Conservation (phyloP, 2,888 invertebrate genomes). For the Drosophila lutescens region DNA sequence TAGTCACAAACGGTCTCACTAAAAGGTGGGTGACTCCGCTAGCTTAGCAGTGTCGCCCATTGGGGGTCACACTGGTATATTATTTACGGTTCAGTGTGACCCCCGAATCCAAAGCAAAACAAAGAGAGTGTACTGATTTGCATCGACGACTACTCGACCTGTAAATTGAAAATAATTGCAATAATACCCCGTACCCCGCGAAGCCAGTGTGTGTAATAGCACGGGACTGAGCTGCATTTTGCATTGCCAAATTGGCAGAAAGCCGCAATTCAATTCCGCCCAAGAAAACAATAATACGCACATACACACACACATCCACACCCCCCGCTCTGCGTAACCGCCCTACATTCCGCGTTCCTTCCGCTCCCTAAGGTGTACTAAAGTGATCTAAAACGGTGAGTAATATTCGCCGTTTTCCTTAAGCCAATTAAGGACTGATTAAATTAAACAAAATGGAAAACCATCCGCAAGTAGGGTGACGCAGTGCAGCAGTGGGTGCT, state of each 20-base stretch:
- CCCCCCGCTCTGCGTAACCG: constrained; percentile 45
- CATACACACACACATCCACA: constrained; percentile 22
- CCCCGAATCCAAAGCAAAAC: constrained; percentile 14
- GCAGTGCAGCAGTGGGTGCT: constrained; percentile 10
- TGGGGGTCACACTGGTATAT: too few relatives aligned
- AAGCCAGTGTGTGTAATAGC: constrained; percentile 12
- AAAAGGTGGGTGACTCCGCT: too few relatives aligned
- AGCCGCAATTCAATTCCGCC: constrained; percentile 11
- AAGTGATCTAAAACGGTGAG: constrained; percentile 61
- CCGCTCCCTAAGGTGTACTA: constrained; percentile 45
- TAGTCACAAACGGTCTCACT: too few relatives aligned
- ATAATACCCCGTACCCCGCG: background rate
- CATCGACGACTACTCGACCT: background rate
- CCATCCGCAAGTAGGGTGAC: constrained; percentile 5
- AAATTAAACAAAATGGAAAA: constrained; percentile 31
- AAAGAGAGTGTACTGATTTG: constrained; percentile 24
- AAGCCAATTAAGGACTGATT: constrained; percentile 62
- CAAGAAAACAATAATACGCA: constrained; percentile 24
- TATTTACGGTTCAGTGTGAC: constrained; percentile 4
- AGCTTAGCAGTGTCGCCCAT: too few relatives aligned
- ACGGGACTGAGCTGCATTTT: constrained; percentile 11
- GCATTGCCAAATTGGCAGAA: background rate
- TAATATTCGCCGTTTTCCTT: constrained; percentile 56
- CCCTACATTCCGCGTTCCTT: constrained; percentile 48
- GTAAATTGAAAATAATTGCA: constrained; percentile 21